Evolutionary conservation across 2,797 vertebrate species (phyloP).

Genomic region (Phoxinus dragarum): DNA sequence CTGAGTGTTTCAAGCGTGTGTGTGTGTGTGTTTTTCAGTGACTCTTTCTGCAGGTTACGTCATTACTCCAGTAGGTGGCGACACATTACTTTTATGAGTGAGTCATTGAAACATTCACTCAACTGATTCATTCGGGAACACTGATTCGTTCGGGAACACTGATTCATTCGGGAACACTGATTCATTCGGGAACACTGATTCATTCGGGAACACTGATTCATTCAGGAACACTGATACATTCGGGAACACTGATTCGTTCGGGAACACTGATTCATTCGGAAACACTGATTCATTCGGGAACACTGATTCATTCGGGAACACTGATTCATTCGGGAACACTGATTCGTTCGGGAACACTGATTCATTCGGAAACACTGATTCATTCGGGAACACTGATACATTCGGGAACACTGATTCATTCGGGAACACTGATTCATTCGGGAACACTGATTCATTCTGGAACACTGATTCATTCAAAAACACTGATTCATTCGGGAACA

Average conservation of each 20-base stretch:
- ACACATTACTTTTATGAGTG: too few relatives aligned
- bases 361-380: too few relatives aligned
- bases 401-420: neutral
- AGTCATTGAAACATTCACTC: neutral
- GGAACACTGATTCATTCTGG: too few relatives aligned
- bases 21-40: too few relatives aligned
- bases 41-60: too few relatives aligned
- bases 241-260: neutral
- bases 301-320: neutral
- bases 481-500: neutral
- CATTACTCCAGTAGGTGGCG: too few relatives aligned
- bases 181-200: neutral
- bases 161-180: neutral
- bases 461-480: neutral
- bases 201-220: neutral
- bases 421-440: neutral
- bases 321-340: neutral
- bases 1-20: too few relatives aligned
- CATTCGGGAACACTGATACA: neutral
- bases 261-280: neutral
- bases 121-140: neutral
- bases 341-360: neutral
- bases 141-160: neutral
- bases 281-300: neutral
- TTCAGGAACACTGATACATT: neutral